Percentiles rank a stretch among this genome's conserved stretches.
phyloP scores from a whole-genome alignment of 2,888 invertebrate genomes.

The Hirudinaria manillensis region DNA sequence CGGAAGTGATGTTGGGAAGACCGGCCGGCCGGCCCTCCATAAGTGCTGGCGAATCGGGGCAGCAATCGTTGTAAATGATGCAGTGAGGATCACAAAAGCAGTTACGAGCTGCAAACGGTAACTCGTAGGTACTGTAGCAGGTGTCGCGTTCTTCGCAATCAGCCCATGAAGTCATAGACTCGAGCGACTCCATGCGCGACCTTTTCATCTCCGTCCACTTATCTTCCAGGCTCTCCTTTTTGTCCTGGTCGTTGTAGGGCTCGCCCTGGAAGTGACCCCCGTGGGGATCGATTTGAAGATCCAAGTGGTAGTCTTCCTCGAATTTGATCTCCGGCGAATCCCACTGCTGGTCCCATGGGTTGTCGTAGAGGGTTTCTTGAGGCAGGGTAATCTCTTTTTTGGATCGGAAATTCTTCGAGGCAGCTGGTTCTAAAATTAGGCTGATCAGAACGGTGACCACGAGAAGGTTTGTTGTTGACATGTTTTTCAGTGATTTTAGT shows the following conservation, averaged over 20 bases:
- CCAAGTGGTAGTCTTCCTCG: not conserved
- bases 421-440: not conserved
- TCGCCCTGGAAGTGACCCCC: too few relatives aligned
- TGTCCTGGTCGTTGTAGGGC: too few relatives aligned
- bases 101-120: slow-evolving; percentile 37
- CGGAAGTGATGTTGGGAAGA: not conserved
- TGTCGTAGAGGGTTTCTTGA: not conserved
- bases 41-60: slow-evolving; percentile 36
- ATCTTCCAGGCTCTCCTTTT: too few relatives aligned
- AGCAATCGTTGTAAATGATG: slow-evolving; percentile 42
- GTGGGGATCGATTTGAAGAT: too few relatives aligned
- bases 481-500: too few relatives aligned
- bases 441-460: not conserved
- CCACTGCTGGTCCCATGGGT: too few relatives aligned
- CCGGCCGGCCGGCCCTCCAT: slow-evolving; percentile 21
- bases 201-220: too few relatives aligned
- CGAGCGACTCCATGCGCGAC: not conserved
- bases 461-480: not conserved
- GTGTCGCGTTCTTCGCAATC: slow-evolving; percentile 19
- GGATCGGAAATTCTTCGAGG: not conserved
- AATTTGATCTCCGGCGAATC: not conserved
- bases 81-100: slow-evolving; percentile 44
- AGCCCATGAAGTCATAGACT: not conserved
- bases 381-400: not conserved
- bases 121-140: slow-evolving; percentile 5